phyloP scores from a whole-genome alignment of 2,797 vertebrate species.

The Alcedo quadribrachys region DNA sequence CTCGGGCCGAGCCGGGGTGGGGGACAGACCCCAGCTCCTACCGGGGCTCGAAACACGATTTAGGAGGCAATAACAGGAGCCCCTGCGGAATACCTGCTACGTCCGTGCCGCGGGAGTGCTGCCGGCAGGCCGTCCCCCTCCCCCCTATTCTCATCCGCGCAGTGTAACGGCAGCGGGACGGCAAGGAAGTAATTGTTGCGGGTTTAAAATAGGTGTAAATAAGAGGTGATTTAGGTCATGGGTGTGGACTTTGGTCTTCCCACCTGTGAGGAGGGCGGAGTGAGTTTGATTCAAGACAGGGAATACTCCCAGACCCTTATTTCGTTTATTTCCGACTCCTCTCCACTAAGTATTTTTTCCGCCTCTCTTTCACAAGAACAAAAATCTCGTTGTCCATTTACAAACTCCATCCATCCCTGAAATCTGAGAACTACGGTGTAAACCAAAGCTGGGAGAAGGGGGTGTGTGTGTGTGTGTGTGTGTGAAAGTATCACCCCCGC shows the following conservation, averaged over 20 bases:
- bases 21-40: too few relatives aligned
- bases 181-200: neutral
- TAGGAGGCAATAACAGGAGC: neutral
- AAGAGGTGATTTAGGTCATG: neutral
- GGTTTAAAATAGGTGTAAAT: neutral
- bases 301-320: neutral
- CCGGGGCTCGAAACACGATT: accelerated
- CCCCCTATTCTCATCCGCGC: neutral
- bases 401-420: neutral
- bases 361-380: neutral
- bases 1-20: accelerated
- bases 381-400: neutral
- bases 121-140: too few relatives aligned
- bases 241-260: neutral
- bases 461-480: too few relatives aligned
- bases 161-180: accelerated
- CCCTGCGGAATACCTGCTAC: neutral
- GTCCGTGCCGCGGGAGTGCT: neutral
- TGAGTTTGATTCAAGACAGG: neutral
- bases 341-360: accelerated
- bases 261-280: neutral
- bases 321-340: neutral
- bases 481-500: neutral
- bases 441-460: neutral
- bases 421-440: neutral